phyloP scores from a whole-genome alignment of 2,888 invertebrate genomes.

The Pherbina coryleti region DNA sequence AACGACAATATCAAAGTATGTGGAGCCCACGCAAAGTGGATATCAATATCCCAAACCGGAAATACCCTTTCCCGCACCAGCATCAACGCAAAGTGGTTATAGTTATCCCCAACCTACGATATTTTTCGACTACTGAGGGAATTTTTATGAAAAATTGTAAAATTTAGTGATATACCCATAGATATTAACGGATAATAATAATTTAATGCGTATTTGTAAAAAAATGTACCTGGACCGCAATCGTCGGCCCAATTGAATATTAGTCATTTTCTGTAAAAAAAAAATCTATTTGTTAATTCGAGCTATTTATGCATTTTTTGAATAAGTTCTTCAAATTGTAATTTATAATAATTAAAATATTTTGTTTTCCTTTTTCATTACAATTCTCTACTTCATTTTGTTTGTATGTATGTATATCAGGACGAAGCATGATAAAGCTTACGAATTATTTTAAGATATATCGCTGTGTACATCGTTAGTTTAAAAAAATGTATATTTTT shows the following conservation, averaged over 20 bases:
- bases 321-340: too few species aligned
- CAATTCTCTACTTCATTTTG: background rate
- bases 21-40: constrained; percentile 25
- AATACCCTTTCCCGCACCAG: constrained; percentile 49
- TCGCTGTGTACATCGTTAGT: background rate
- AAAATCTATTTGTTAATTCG: too few species aligned
- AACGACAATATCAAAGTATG: background rate
- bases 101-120: constrained; percentile 59
- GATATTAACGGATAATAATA: constrained; percentile 10
- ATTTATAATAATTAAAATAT: background rate
- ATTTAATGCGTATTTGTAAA: constrained; percentile 47
- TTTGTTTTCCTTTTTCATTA: constrained; percentile 3
- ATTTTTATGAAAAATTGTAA: background rate
- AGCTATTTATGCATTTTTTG: background rate
- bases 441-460: constrained; percentile 10
- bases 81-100: constrained; percentile 51
- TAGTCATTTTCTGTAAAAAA: constrained; percentile 59
- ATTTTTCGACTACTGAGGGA: constrained; percentile 54
- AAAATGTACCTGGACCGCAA: constrained; percentile 51
- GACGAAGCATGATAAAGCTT: background rate
- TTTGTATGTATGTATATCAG: background rate
- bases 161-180: background rate
- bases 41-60: constrained; percentile 40
- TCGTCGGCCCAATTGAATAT: constrained; percentile 54
- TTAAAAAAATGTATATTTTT: too few species aligned